Evolutionary conservation across 2,888 invertebrate genomes (phyloP).

Genomic region (Amphipoea lucens): DNA sequence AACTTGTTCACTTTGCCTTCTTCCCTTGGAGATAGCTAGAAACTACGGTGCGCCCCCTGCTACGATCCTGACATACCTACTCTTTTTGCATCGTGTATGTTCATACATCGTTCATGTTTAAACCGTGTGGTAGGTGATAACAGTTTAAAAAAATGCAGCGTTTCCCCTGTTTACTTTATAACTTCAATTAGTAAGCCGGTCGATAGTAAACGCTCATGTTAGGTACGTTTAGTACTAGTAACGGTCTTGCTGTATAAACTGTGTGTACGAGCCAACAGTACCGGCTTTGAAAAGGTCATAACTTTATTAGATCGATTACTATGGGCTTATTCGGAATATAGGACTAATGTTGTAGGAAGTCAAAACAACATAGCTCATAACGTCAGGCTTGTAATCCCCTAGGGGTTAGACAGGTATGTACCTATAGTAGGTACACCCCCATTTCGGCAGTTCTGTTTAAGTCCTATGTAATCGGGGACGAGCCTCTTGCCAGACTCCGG

Average conservation of each 20-base stretch:
- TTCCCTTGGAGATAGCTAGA: background rate
- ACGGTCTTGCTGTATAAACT: background rate
- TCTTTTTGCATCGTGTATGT: background rate
- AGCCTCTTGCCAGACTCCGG: background rate
- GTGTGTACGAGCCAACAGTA: background rate
- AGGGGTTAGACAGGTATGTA: background rate
- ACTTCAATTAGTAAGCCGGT: background rate
- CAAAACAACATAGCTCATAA: background rate
- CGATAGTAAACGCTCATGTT: background rate
- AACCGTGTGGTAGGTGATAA: background rate
- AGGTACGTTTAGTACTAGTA: background rate
- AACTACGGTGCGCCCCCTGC: background rate
- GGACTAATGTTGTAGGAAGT: background rate
- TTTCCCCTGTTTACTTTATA: slow-evolving; percentile 3
- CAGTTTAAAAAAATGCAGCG: slow-evolving; percentile 11
- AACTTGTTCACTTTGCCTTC: background rate
- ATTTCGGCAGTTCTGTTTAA: background rate
- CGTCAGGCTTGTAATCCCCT: background rate
- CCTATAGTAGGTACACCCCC: background rate
- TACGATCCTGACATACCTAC: background rate
- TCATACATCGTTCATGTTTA: background rate
- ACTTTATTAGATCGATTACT: background rate
- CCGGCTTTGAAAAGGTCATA: background rate
- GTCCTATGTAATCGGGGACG: too few relatives aligned
- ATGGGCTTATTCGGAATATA: background rate